Evolutionary conservation across 2,888 invertebrate species (phyloP), one percentile per base, ranked within the genome.

Genomic region (Listrodromus nycthemerus): DNA sequence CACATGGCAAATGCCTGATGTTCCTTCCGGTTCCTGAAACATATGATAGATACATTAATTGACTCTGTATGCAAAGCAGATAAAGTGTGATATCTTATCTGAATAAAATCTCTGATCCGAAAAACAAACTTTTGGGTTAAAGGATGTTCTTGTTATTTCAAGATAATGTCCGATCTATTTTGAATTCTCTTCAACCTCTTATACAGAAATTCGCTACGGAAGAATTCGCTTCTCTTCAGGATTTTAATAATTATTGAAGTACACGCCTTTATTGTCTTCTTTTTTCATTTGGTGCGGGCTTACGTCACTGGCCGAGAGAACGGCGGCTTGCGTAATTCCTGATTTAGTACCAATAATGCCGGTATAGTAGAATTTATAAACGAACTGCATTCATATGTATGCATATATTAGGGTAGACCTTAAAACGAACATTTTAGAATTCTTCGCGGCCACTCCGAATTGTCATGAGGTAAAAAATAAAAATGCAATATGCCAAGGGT

Each of bases 1-100:
- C 96, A 94, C 98, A 98, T 37, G 98, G 97, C 89, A 98, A 94
- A 91, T 98, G 97, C 91, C 98, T 95, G 92, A 98, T 98, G 93
- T 98, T 98, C 90, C 98, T 96, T 89, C 97, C 97, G 91, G 96
- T 96, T 93, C 97, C 97, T 95, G 95, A 95, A 96, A 94, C 94
- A 78, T 8, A 66, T 37, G 41, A 67, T 58, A 21, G 30, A 50
- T 30, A 41, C 24, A n/a, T 80, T 21, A 37, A 67, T 67, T 58
- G 30, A 48, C 48, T 33, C 2, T 6, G 2, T 7, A 30, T 21
- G 19, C 19, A 33, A 4, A 8, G 52, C 55, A 33, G 21, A 48
- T 24, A 61, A 50, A 3, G 37, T 13, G 21, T 10, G 19, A 50
- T 4, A 55, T 55, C 8, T 0, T 8, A 50, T 69, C 16, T 21